Percentiles rank a stretch among this genome's conserved stretches.
These are phyloP conservation scores for Calephelis virginiensis DNA, from an alignment of 1,140 invertebrate species.

Conservation along the genomic window DNA sequence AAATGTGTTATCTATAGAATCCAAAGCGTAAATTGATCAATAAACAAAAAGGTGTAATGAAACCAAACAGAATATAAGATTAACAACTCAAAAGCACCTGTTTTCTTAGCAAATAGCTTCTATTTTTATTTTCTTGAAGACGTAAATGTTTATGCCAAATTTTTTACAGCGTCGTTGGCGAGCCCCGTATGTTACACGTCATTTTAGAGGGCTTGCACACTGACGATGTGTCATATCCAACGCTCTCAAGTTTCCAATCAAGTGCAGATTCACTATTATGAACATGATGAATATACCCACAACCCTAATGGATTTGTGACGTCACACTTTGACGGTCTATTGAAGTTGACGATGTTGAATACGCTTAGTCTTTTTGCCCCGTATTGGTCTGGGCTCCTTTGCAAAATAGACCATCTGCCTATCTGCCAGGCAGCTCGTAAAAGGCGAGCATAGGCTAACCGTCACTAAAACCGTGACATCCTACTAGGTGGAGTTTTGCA, in stretches of 20 bases:
- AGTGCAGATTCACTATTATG: too few relatives aligned
- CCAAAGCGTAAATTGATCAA: not conserved
- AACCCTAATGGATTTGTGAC: too few relatives aligned
- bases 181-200: constrained; percentile 32
- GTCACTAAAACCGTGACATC: too few relatives aligned
- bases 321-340: too few relatives aligned
- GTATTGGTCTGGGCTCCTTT: too few relatives aligned
- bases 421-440: too few relatives aligned
- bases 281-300: too few relatives aligned
- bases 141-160: constrained; percentile 35
- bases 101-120: constrained; percentile 44
- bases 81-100: constrained; percentile 46
- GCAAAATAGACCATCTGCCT: too few relatives aligned
- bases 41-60: constrained; percentile 32
- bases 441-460: too few relatives aligned
- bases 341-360: too few relatives aligned
- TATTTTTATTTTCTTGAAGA: constrained; percentile 40
- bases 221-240: not conserved
- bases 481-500: too few relatives aligned
- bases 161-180: constrained; percentile 36
- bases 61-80: constrained; percentile 31
- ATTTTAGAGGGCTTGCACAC: constrained; percentile 39
- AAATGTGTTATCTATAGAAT: not conserved
- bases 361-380: too few relatives aligned
- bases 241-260: not conserved